Conservation (phyloP, 2,113 vertebrate genomes). For the Elephantulus edwardii region DNA sequence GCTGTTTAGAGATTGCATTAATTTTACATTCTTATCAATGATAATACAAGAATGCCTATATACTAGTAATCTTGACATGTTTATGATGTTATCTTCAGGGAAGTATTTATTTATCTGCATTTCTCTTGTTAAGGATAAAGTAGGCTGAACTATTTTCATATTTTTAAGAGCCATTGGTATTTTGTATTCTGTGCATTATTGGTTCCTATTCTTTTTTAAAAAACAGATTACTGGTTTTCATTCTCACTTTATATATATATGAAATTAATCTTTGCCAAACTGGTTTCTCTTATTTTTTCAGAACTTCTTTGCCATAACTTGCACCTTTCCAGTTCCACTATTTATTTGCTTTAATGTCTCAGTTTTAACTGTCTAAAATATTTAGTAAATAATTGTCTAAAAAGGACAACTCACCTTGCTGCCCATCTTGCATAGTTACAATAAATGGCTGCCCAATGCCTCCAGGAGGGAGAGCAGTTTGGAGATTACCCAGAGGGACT, state of each 20-base stretch:
- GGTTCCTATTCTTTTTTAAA: slow-evolving; percentile 2
- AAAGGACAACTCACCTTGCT: slow-evolving; percentile 85
- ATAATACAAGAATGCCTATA: background rate
- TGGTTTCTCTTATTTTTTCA: background rate
- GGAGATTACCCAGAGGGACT: slow-evolving; percentile 87
- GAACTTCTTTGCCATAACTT: background rate
- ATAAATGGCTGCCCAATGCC: slow-evolving; percentile 88
- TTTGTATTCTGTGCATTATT: background rate
- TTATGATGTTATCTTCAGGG: background rate
- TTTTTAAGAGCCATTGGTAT: slow-evolving; percentile 8
- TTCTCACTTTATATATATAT: background rate
- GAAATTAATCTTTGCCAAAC: background rate
- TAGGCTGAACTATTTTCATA: background rate
- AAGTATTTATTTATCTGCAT: background rate
- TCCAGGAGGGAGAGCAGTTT: slow-evolving; percentile 73
- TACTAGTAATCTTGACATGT: background rate
- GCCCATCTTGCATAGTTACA: slow-evolving; percentile 91
- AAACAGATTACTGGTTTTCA: background rate
- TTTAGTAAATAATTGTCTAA: background rate
- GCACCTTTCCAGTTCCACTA: background rate
- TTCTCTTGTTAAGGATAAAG: background rate
- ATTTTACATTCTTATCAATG: background rate
- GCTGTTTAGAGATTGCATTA: background rate
- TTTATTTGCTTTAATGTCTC: background rate
- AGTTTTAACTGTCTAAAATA: background rate